Evolutionary conservation across 2,113 vertebrate species (phyloP).

Genomic region (Brachypteracias leptosomus): DNA sequence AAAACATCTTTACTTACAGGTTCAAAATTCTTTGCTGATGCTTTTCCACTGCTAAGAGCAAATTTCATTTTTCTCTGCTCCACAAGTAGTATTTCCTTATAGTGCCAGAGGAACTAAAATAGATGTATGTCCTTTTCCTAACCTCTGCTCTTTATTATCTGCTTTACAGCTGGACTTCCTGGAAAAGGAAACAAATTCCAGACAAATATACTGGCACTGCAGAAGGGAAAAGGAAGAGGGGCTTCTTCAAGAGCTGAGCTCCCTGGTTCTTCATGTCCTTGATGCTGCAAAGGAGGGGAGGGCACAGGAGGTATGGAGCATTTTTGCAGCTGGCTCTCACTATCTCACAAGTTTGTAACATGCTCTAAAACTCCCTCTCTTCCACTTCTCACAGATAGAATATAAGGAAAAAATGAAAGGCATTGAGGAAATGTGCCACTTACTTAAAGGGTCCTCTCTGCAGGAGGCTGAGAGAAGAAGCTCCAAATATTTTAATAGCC

Average conservation of each 20-base stretch:
- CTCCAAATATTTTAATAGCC: neutral
- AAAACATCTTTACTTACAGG: neutral
- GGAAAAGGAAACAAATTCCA: constrained; percentile 75
- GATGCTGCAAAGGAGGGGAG: constrained; percentile 47
- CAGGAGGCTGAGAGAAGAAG: constrained; percentile 52
- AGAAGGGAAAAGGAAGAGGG: constrained; percentile 78
- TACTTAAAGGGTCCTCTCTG: constrained; percentile 30
- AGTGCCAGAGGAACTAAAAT: neutral
- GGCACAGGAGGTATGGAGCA: constrained; percentile 59
- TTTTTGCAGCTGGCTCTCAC: neutral
- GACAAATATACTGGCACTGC: constrained; percentile 74
- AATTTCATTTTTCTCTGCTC: neutral
- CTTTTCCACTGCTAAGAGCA: neutral
- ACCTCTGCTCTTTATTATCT: neutral
- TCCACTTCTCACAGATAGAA: neutral
- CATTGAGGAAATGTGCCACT: neutral
- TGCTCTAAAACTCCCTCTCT: neutral
- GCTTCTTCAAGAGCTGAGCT: constrained; percentile 74
- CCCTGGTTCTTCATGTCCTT: constrained; percentile 50
- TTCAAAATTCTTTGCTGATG: neutral
- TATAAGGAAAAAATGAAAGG: neutral
- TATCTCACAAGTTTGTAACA: neutral
- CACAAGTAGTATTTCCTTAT: neutral
- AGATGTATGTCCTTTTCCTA: neutral
- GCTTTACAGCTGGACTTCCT: constrained; percentile 75